phyloP scores from a whole-genome alignment of 2,113 vertebrate genomes.

The Emberiza fucata region DNA sequence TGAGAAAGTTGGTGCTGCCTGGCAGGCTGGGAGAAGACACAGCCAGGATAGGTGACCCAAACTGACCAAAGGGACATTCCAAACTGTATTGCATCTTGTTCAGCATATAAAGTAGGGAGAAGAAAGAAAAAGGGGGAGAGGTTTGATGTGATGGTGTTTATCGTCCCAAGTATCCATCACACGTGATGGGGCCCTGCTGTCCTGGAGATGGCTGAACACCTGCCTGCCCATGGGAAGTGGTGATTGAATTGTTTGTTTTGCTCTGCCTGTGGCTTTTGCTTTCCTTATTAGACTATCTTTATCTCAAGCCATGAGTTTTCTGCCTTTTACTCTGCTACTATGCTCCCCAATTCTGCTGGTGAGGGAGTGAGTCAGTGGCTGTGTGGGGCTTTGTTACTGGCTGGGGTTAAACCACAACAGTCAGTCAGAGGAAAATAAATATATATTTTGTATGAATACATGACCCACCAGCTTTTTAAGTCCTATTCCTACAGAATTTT shows the following conservation, averaged over 20 bases:
- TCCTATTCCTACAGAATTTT: neutral
- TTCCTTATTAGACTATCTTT: neutral
- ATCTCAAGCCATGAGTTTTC: neutral
- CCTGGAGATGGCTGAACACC: neutral
- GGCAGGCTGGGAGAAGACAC: neutral
- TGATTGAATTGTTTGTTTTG: neutral
- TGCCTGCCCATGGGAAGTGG: neutral
- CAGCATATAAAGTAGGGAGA: neutral
- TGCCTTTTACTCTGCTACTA: neutral
- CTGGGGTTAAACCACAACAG: neutral
- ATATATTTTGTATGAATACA: neutral
- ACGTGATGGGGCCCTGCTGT: rapidly evolving
- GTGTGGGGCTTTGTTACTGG: neutral
- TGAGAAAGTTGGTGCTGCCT: neutral
- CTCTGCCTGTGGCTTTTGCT: neutral
- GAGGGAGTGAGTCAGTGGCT: rapidly evolving
- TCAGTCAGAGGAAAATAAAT: neutral
- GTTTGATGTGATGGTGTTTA: neutral
- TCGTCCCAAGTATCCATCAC: neutral
- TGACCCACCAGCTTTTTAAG: neutral
- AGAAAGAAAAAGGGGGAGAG: neutral
- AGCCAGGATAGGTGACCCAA: neutral
- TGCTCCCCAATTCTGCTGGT: neutral
- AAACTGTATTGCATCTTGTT: rapidly evolving
- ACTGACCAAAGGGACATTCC: neutral